Evolutionary conservation across 2,797 vertebrate genomes (phyloP).

Genomic region (Scleropages formosus): DNA sequence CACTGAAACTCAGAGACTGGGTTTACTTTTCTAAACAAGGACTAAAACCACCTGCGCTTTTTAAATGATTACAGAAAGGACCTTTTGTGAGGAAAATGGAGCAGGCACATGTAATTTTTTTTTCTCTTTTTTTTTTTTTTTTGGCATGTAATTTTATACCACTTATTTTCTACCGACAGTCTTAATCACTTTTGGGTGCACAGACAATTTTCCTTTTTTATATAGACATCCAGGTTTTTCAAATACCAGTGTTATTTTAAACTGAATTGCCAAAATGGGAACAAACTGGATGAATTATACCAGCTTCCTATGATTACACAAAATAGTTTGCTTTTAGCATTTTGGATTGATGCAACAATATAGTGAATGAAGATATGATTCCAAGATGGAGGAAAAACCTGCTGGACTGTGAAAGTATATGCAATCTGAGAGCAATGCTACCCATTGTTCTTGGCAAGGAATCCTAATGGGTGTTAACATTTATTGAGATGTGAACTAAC

Average conservation of each 20-base stretch:
- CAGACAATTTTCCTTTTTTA: slow-evolving; percentile 40
- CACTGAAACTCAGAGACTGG: slow-evolving; percentile 40
- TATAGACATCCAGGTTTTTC: slow-evolving; percentile 41
- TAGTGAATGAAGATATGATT: too few species aligned
- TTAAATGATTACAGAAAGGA: slow-evolving; percentile 34
- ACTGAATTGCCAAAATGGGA: slow-evolving; percentile 31
- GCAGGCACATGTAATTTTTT: slow-evolving; percentile 22
- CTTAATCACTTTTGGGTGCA: slow-evolving; percentile 51
- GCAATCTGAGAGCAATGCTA: not conserved
- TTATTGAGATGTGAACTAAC: not conserved
- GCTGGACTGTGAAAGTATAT: not conserved
- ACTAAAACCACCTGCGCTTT: slow-evolving; percentile 22
- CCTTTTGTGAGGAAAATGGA: slow-evolving; percentile 35
- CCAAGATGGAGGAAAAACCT: too few species aligned
- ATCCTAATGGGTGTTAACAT: not conserved
- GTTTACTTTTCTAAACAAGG: not conserved
- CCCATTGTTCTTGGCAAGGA: not conserved
- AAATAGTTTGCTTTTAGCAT: not conserved
- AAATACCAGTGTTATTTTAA: slow-evolving; percentile 53
- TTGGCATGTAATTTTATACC: slow-evolving; percentile 56
- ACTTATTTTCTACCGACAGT: slow-evolving; percentile 56
- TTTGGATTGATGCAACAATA: not conserved
- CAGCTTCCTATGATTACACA: slow-evolving; percentile 9
- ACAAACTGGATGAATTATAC: slow-evolving; percentile 9
- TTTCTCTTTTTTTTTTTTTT: slow-evolving; percentile 47